Evolutionary conservation across 2,888 invertebrate genomes (phyloP).

Genomic region (Lymantria monacha): DNA sequence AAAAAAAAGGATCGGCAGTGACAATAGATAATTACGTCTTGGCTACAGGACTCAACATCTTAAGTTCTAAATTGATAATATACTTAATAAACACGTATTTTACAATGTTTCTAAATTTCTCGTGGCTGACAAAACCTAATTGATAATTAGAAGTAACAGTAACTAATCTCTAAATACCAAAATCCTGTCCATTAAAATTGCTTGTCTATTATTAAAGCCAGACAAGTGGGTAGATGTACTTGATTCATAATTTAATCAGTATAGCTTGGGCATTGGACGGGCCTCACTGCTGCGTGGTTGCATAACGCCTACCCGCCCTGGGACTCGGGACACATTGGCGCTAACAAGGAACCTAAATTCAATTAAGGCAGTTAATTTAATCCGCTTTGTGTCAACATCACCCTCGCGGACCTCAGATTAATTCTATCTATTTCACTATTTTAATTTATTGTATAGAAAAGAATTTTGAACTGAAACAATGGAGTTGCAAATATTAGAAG

Average conservation of each 20-base stretch:
- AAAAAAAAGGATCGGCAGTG: no score
- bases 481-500: no score
- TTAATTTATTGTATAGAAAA: no score
- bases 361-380: conserved; percentile 82
- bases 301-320: conserved; percentile 35
- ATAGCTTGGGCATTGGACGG: conserved; percentile 21
- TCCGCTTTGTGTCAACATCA: conserved; percentile 70
- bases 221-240: conserved; percentile 24
- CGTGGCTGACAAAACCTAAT: no score
- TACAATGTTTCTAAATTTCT: no score
- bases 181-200: conserved; percentile 19
- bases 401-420: conserved; percentile 60
- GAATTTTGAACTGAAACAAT: conserved; percentile 15
- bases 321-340: conserved; percentile 64
- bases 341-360: conserved; percentile 80
- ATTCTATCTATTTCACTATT: conserved; percentile 48
- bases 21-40: no score
- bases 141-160: no score
- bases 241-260: conserved; percentile 39
- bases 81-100: no score
- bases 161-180: not conserved
- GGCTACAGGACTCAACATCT: no score
- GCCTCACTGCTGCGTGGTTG: conserved; percentile 22
- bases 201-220: conserved; percentile 14
- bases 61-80: no score